Percentiles rank a stretch among this genome's conserved stretches.
phyloP scores from a whole-genome alignment of 2,888 invertebrate species.

The Acanthopleura granulata region DNA sequence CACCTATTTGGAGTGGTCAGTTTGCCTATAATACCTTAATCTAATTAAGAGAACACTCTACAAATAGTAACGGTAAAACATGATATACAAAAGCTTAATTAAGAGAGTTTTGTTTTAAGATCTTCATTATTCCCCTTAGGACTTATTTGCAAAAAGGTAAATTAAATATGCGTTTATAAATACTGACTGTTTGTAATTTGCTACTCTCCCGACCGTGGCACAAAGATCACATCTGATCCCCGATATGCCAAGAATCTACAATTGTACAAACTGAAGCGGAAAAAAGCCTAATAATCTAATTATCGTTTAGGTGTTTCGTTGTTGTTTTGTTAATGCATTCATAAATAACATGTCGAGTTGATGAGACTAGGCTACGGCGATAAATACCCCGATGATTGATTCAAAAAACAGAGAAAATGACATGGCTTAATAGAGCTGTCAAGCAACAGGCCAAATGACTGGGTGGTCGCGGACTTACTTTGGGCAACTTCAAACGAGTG shows the following conservation, averaged over 20 bases:
- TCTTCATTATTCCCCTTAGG: neutral
- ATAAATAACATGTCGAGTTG: neutral
- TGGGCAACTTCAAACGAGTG: neutral
- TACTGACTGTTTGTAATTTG: neutral
- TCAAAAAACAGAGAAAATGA: slow-evolving; percentile 5
- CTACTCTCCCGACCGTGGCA: neutral
- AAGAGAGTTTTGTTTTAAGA: neutral
- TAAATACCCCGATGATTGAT: neutral
- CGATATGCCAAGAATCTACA: neutral
- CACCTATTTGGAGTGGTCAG: too few relatives aligned
- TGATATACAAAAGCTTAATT: too few relatives aligned
- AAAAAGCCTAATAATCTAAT: slow-evolving; percentile 2
- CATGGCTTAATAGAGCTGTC: neutral
- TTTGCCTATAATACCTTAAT: too few relatives aligned
- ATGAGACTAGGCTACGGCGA: too few relatives aligned
- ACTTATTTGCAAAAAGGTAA: neutral
- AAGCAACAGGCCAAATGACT: neutral
- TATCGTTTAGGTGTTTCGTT: slow-evolving; percentile 1
- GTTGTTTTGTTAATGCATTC: neutral
- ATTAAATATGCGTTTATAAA: neutral
- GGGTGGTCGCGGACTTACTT: neutral
- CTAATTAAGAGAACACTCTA: too few relatives aligned
- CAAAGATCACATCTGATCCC: neutral
- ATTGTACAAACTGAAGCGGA: neutral
- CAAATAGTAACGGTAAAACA: too few relatives aligned